Base-by-base conservation (phyloP, 2,797 vertebrate genomes). In the Yasuhikotakia modesta region DNA sequence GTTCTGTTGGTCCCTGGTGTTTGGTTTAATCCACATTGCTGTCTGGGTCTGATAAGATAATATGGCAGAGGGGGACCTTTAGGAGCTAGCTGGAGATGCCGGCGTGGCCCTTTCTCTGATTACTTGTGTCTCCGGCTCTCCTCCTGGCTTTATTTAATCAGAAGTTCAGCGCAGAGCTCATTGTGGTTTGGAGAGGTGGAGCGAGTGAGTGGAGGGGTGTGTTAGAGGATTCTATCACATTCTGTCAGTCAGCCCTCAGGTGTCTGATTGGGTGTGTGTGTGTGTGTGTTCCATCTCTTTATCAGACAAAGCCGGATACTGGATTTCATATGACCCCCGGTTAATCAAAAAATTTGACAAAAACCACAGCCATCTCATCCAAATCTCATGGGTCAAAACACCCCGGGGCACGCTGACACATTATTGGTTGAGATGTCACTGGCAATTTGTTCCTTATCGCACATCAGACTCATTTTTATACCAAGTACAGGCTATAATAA, bases 1-100 rank as follows among this genome's bases (percentile, higher is more conserved):
- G 63, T 57, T 71, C 58, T 24, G 46, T 66, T 13, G 13, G 10
- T 55, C 75, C 13, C 79, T 70, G 73, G 60, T 76, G 71, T 72
- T 69, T 67, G 67, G 66, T 82, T 80, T 88, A 87, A 90, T 88
- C 87, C 86, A 81, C 60, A 82, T 81, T 87, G 60, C 87, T 90
- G 90, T 79, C 83, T 70, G 12, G 58, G 79, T 43, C 83, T 45
- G 91, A 93, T 92, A 92, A 92, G 85, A 60, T 19, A 69, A 73
- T 74, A 78, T 78, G 53, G 60, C 74, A 52, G 46, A 68, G 71
- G 79, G 86, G 81, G 48, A 76, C 76, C 82, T 83, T 79, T 74
- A 74, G 85, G 80, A 84, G 69, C 78, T 79, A 81, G 82, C 69
- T 75, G 61, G 69, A 84, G 57, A 70, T 24, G 11, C 57, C 61